Evolutionary conservation across 1,140 invertebrate genomes (phyloP).

Genomic region (Danaus melanippus): DNA sequence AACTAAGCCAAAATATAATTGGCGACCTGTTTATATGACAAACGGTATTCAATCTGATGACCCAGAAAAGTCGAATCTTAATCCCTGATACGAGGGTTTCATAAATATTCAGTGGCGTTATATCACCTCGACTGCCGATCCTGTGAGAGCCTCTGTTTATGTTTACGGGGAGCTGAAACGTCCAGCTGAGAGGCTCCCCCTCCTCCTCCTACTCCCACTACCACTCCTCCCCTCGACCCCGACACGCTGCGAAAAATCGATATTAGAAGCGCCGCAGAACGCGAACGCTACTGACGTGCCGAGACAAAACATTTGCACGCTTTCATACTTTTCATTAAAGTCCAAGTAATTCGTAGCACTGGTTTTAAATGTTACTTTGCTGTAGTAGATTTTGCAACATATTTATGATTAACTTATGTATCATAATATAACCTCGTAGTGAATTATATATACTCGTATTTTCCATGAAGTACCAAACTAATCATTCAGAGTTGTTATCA

Average conservation of each 20-base stretch:
- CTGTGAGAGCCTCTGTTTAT: constrained; percentile 62
- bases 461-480: too few species aligned
- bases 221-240: constrained; percentile 17
- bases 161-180: constrained; percentile 53
- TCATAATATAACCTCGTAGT: too few species aligned
- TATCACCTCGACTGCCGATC: constrained; percentile 64
- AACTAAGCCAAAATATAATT: background rate
- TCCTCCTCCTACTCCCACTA: constrained; percentile 15
- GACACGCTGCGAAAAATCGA: constrained; percentile 57
- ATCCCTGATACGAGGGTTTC: constrained; percentile 56
- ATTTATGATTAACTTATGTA: too few species aligned
- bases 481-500: too few species aligned
- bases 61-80: constrained; percentile 62
- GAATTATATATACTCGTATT: too few species aligned
- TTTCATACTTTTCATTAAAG: constrained; percentile 12
- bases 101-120: constrained; percentile 68
- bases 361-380: too few species aligned
- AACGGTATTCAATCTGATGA: constrained; percentile 46
- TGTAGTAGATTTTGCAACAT: too few species aligned
- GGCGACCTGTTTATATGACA: constrained; percentile 17
- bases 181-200: constrained; percentile 46
- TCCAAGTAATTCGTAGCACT: too few species aligned
- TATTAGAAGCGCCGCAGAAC: constrained; percentile 55
- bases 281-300: constrained; percentile 48
- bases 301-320: constrained; percentile 25